These are phyloP conservation scores for Xenopus tropicalis DNA, from an alignment of 2,113 vertebrate species.

Conservation along the genomic window UCB_Xtro_10.0 CM004444.2:62213001-62213500, in stretches of 20 bases:
- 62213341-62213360: not conserved
- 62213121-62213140: too few species aligned
- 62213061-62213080: too few species aligned
- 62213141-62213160: too few species aligned
- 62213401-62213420: constrained; percentile 6
- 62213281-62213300: not conserved
- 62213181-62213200: not conserved
- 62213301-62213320: constrained; percentile 2
- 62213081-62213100: too few species aligned
- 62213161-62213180: too few species aligned
- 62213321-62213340: not conserved
- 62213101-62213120: too few species aligned
- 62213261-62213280: constrained; percentile 1
- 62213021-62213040: too few species aligned
- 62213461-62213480: constrained; percentile 14
- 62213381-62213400: constrained; percentile 1
- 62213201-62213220: not conserved
- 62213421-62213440: constrained; percentile 4
- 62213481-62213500: constrained; percentile 19
- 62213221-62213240: not conserved
- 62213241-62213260: not conserved
- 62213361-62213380: constrained; percentile 12
- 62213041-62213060: too few species aligned
- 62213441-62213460: not conserved
- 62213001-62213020: too few species aligned